phyloP scores from a whole-genome alignment of 2,888 invertebrate species.

The Agelastica alni region DNA sequence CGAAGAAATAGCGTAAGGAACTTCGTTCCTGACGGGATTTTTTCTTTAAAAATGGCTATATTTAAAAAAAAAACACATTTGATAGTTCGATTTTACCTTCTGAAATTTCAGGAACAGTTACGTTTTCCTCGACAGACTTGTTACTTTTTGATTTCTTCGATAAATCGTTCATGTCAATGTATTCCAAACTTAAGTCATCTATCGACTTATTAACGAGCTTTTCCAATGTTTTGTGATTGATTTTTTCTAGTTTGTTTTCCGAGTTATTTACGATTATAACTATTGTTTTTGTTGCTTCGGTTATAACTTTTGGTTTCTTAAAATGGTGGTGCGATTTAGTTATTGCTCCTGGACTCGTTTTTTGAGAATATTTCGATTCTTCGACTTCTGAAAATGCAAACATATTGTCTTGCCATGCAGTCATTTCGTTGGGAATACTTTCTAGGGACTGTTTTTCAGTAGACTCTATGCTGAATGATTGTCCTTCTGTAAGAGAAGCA shows the following conservation, averaged over 20 bases:
- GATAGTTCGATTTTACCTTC: too few relatives aligned
- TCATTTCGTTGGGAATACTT: conserved; percentile 10
- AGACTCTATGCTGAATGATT: neutral
- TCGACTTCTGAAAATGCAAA: conserved; percentile 3
- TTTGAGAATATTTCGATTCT: neutral
- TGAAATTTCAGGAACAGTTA: neutral
- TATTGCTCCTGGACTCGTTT: conserved; percentile 1
- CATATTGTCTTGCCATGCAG: conserved; percentile 3
- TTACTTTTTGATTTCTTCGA: conserved; percentile 17
- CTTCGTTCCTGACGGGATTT: too few relatives aligned
- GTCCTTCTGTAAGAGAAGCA: conserved; percentile 1
- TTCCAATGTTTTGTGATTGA: conserved; percentile 35
- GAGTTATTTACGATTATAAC: conserved; percentile 38
- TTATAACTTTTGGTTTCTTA: neutral
- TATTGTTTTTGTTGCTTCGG: conserved; percentile 17
- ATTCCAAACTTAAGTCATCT: conserved; percentile 32
- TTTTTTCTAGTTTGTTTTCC: conserved; percentile 28
- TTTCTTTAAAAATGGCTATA: too few relatives aligned
- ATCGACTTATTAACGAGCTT: conserved; percentile 32
- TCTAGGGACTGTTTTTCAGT: neutral
- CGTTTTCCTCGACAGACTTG: neutral
- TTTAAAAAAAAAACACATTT: too few relatives aligned
- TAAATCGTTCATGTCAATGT: conserved; percentile 30
- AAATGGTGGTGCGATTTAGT: neutral
- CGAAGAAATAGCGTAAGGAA: too few relatives aligned